Base-by-base conservation (phyloP, 2,797 vertebrate species). In the Emydoidea blandingii region DNA sequence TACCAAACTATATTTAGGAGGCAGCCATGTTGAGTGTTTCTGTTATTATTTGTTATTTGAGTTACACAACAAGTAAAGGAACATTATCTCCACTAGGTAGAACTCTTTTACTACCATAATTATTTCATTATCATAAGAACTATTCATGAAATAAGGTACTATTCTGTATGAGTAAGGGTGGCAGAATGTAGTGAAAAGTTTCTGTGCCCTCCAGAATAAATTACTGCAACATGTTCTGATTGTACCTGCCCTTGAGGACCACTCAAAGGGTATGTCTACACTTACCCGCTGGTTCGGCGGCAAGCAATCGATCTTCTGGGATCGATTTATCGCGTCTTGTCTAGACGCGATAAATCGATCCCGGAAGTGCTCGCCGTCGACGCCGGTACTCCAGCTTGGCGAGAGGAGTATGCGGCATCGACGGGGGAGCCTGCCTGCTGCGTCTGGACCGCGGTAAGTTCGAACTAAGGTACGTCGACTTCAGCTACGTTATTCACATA, bases 91-190 rank as follows among this genome's bases (percentile, higher is more conserved):
- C 96, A 97, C 96, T 97, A 97, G 96, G 96, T 94, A 97, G 97
- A 97, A 96, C 96, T 97, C 95, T 97, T 96, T 96, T 96, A 96
- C 95, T 97, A 97, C 94, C 93, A 90, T 97, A 97, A 97, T 97
- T 97, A 94, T 94, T 96, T 97, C 96, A 97, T 97, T 96, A 97
- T 96, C 96, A 94, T 97, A 96, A 97, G 34, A 93, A 93, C 91
- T 86, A 84, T 90, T 74, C 91, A 8, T 53, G 53, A 79, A 83
- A 5, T 10, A 92, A 88, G 65, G 59, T 0, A 15, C 41, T 12
- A 85, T 85, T 7, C 78, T 3, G 85, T 4, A 83, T 6, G 57
- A 31, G 8, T 78, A 44, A 72, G 85, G 25, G 54, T 83, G 59
- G 31, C 47, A 87, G 87, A 80, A 85, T 90, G 29, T 87, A 59